These are phyloP conservation scores for Pseudomyrmex dendroicus DNA, from an alignment of 1,140 invertebrate genomes.

Conservation along the genomic window DNA sequence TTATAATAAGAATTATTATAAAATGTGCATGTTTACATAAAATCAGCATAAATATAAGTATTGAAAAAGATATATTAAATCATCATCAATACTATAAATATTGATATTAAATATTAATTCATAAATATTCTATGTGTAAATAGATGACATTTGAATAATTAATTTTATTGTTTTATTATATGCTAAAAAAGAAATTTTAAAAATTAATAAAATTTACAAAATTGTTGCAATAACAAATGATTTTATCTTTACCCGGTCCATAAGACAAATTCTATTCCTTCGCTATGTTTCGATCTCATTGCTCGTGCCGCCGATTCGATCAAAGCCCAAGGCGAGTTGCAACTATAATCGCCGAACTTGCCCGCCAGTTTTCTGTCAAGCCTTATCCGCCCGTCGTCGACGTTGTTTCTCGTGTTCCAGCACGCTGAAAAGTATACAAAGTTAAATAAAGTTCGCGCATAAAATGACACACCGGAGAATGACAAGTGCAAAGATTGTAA, in stretches of 20 bases:
- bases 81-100: background rate
- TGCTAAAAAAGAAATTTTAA: too few relatives aligned
- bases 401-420: constrained; percentile 80
- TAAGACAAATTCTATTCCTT: constrained; percentile 95
- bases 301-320: constrained; percentile 93
- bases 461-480: background rate
- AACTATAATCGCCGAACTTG: constrained; percentile 92
- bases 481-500: background rate
- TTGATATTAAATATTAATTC: background rate
- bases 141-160: too few relatives aligned
- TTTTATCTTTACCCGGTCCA: constrained; percentile 93
- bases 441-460: background rate
- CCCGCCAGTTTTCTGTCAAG: constrained; percentile 85
- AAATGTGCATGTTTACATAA: background rate
- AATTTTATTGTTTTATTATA: too few relatives aligned
- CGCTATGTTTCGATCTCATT: constrained; percentile 92
- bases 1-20: constrained; percentile 9
- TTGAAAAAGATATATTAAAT: too few relatives aligned
- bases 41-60: too few relatives aligned
- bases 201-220: too few relatives aligned
- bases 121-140: background rate
- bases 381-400: constrained; percentile 78
- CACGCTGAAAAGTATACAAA: constrained; percentile 79
- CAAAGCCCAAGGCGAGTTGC: constrained; percentile 94
- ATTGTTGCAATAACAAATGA: constrained; percentile 11